A percentile compares a stretch with the other conserved stretches of the same genome.
phyloP scores from a whole-genome alignment of 2,797 vertebrate species.

The Spheniscus humboldti region DNA sequence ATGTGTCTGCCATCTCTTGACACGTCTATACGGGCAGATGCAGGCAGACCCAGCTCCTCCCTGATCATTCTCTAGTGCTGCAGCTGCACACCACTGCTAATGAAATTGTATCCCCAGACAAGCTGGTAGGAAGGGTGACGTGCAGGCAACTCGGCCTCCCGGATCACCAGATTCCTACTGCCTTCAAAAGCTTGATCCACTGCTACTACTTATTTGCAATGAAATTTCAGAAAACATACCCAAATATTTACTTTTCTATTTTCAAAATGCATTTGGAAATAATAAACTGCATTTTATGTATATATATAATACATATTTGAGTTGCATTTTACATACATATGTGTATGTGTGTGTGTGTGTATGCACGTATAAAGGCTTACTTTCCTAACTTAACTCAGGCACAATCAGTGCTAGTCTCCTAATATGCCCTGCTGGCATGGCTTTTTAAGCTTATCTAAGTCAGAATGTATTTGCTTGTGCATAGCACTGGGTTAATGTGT shows the following conservation, averaged over 20 bases:
- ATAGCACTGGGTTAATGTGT: not conserved
- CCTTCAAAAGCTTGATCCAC: not conserved
- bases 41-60: not conserved
- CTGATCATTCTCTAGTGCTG: not conserved
- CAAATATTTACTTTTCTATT: not conserved
- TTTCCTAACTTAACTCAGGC: not conserved
- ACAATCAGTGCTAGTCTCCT: not conserved
- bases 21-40: not conserved
- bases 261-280: not conserved
- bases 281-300: not conserved
- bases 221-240: not conserved
- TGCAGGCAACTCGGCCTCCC: rapidly evolving
- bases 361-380: not conserved
- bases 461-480: not conserved
- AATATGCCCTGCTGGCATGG: not conserved
- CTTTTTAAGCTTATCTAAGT: not conserved
- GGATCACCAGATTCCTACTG: not conserved
- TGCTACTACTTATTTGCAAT: not conserved
- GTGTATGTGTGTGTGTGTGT: rapidly evolving
- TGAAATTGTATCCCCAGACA: not conserved
- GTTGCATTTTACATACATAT: not conserved
- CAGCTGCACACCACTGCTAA: not conserved
- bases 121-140: not conserved
- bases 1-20: not conserved
- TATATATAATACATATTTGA: not conserved